These are phyloP conservation scores for Troilus luridus DNA, from an alignment of 2,888 invertebrate species.

Conservation along the genomic window DNA sequence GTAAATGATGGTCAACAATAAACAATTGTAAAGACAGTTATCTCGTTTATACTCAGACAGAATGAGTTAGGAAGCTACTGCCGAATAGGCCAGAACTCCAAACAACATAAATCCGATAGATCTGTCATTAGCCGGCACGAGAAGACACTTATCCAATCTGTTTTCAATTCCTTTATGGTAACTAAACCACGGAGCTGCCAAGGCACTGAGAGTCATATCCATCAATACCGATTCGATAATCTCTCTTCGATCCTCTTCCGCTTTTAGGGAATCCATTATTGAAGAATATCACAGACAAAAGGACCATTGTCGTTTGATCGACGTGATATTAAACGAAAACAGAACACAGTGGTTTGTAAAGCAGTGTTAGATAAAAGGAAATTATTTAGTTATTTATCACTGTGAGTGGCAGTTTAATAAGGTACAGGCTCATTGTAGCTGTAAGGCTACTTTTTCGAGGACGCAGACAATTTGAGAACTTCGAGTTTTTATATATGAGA, in stretches of 20 bases:
- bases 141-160: constrained; percentile 13
- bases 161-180: neutral
- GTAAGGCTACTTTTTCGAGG: too few relatives aligned
- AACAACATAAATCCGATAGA: neutral
- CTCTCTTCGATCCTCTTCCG: neutral
- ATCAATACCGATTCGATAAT: neutral
- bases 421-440: too few relatives aligned
- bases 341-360: too few relatives aligned
- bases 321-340: neutral
- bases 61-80: neutral
- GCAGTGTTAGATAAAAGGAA: too few relatives aligned
- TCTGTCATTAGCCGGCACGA: neutral
- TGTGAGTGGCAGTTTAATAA: too few relatives aligned
- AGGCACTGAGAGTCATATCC: neutral
- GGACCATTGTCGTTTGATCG: neutral
- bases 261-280: neutral
- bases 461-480: too few relatives aligned
- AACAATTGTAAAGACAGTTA: neutral
- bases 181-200: neutral
- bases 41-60: neutral
- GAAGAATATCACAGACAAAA: neutral
- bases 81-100: neutral
- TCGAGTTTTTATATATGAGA: too few relatives aligned
- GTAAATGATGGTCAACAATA: neutral
- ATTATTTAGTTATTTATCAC: too few relatives aligned